Evolutionary conservation across 2,888 invertebrate genomes (phyloP).

Genomic region (Lasioglossum vierecki): DNA sequence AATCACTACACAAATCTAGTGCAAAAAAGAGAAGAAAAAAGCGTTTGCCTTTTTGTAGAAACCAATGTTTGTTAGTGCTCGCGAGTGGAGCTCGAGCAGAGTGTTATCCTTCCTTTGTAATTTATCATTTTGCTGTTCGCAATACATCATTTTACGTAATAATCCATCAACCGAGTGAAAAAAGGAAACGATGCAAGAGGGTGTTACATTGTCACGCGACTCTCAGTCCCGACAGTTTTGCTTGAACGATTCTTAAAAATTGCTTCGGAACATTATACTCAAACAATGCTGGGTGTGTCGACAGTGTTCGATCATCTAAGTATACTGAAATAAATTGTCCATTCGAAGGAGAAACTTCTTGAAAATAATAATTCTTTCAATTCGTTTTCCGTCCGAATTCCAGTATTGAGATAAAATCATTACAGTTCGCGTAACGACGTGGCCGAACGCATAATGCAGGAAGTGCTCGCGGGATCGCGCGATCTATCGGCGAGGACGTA

Average conservation of each 20-base stretch:
- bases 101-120: not conserved
- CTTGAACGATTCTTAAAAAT: not conserved
- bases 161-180: slow-evolving; percentile 52
- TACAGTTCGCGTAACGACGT: not conserved
- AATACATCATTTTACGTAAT: slow-evolving; percentile 49
- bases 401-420: not conserved
- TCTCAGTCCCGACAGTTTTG: not conserved
- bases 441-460: not conserved
- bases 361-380: not conserved
- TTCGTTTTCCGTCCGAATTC: not conserved
- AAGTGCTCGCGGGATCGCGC: slow-evolving; percentile 4
- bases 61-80: not conserved
- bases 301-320: not conserved
- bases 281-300: not conserved
- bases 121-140: slow-evolving; percentile 17
- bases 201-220: slow-evolving; percentile 50
- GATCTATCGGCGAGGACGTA: slow-evolving; percentile 50
- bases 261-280: not conserved
- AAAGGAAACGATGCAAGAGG: slow-evolving; percentile 9
- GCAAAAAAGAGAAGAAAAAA: not conserved
- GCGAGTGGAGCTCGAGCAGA: not conserved
- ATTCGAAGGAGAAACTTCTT: not conserved
- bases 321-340: not conserved
- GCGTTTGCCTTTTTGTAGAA: not conserved
- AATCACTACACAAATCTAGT: not conserved